These are phyloP conservation scores for Monodelphis domestica DNA, from an alignment of 2,797 vertebrate genomes.

Conservation along the genomic window DNA sequence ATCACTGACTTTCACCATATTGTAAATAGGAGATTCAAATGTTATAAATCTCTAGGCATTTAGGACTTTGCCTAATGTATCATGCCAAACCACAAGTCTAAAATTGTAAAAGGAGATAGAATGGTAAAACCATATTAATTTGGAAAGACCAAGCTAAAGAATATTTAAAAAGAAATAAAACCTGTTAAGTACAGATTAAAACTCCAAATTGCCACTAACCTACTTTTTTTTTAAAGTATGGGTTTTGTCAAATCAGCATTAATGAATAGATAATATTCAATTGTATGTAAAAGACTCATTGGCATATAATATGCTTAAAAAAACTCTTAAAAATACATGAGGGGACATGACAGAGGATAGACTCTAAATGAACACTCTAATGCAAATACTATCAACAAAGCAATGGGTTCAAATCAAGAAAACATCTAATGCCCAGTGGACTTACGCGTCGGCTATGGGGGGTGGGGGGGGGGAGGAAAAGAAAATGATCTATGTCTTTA, in stretches of 20 bases:
- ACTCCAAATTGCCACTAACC: background rate
- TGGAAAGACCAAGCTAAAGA: background rate
- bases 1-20: background rate
- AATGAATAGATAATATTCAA: background rate
- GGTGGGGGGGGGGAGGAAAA: too few relatives aligned
- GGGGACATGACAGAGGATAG: too few relatives aligned
- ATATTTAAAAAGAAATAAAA: background rate
- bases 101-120: background rate
- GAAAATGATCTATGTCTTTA: too few relatives aligned
- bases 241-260: background rate
- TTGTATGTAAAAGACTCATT: background rate
- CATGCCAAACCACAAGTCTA: background rate
- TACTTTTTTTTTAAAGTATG: background rate
- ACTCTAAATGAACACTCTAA: too few relatives aligned
- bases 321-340: background rate
- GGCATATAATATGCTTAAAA: background rate
- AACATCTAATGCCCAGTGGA: too few relatives aligned
- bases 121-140: background rate
- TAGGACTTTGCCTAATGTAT: background rate
- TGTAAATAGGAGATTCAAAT: background rate
- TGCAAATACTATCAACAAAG: too few relatives aligned
- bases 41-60: background rate
- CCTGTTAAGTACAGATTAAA: background rate
- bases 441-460: too few relatives aligned
- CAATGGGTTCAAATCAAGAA: too few relatives aligned